These are phyloP conservation scores for Mantis religiosa DNA, from an alignment of 2,888 invertebrate genomes.

Conservation along the genomic window DNA sequence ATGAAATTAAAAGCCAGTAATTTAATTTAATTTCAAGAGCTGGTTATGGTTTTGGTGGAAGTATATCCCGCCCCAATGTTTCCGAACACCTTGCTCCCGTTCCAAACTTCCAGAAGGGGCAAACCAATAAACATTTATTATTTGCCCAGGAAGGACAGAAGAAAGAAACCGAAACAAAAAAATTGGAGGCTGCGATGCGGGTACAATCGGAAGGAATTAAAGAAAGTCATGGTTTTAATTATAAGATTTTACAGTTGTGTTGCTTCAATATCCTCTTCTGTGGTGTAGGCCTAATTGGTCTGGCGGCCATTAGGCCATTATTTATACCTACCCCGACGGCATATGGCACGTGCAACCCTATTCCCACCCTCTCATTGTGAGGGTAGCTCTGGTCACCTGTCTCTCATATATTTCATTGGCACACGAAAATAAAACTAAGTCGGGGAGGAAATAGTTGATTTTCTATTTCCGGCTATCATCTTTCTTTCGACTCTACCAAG, in stretches of 20 bases:
- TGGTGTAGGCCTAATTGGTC: conserved; percentile 5
- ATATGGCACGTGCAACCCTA: conserved; percentile 17
- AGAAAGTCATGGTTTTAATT: conserved; percentile 23
- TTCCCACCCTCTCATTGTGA: not conserved
- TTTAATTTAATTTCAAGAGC: not conserved
- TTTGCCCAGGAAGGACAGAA: not conserved
- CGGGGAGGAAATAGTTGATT: not conserved
- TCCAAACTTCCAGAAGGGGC: not conserved
- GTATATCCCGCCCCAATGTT: not conserved
- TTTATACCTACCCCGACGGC: conserved; percentile 5
- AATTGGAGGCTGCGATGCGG: not conserved
- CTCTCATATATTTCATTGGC: conserved; percentile 13
- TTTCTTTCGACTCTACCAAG: not conserved
- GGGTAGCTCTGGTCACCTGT: conserved; percentile 7
- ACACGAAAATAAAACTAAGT: not conserved
- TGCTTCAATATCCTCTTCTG: not conserved
- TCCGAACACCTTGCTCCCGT: not conserved
- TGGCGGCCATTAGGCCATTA: conserved; percentile 2
- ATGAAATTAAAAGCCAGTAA: not conserved
- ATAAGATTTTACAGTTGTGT: not conserved
- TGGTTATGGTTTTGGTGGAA: not conserved
- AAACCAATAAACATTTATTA: not conserved
- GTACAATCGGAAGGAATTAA: conserved; percentile 5
- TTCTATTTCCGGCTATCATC: not conserved
- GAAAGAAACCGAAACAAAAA: not conserved